Evolutionary conservation across 2,797 vertebrate genomes (phyloP).

Genomic region (Muscicapa striata): DNA sequence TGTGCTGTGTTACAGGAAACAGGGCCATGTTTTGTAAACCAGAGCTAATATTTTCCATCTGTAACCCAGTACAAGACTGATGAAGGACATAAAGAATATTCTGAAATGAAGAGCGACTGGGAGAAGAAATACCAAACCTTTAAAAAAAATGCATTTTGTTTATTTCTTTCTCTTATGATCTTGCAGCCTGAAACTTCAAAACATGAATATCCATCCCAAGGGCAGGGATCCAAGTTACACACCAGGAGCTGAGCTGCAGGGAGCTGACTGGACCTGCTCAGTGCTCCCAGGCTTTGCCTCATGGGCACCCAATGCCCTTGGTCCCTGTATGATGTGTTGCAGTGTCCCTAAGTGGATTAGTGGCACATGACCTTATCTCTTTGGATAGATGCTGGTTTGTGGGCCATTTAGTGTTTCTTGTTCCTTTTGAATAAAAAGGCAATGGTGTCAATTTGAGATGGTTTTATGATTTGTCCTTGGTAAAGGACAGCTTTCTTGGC

Average conservation of each 20-base stretch:
- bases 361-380: background rate
- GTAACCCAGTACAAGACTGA: constrained; percentile 79
- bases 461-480: background rate
- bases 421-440: background rate
- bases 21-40: constrained; percentile 78
- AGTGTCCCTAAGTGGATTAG: background rate
- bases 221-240: background rate
- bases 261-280: background rate
- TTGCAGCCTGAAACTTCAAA: background rate
- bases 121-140: background rate
- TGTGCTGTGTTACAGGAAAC: constrained; percentile 78
- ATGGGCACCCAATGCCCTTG: background rate
- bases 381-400: background rate
- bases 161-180: background rate
- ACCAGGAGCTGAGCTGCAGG: background rate
- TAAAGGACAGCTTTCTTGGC: background rate
- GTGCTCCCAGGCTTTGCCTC: background rate
- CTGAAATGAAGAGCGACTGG: background rate
- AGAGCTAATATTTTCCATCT: constrained; percentile 87
- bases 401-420: background rate
- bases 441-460: background rate
- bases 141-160: background rate
- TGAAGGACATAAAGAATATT: constrained; percentile 76
- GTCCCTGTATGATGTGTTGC: background rate
- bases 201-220: rapidly evolving